These are phyloP conservation scores for Nothoprocta perdicaria DNA, from an alignment of 2,113 vertebrate genomes.

Conservation along the genomic window DNA sequence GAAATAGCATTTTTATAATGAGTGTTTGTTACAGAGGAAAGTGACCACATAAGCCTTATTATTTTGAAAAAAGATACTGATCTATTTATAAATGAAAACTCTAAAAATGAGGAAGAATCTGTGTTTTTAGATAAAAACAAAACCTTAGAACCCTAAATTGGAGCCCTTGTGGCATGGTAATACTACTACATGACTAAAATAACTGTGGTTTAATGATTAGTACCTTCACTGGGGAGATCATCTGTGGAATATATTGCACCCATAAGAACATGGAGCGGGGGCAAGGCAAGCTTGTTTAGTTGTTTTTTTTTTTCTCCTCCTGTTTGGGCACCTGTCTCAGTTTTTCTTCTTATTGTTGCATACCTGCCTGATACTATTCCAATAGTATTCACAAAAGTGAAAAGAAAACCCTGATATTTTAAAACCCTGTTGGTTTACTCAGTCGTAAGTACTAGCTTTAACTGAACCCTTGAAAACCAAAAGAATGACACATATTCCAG, in stretches of 20 bases:
- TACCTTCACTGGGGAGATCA: neutral
- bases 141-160: neutral
- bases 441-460: neutral
- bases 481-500: neutral
- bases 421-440: neutral
- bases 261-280: neutral
- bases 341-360: neutral
- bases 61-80: neutral
- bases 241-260: neutral
- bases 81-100: neutral
- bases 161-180: neutral
- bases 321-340: neutral
- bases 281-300: neutral
- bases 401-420: neutral
- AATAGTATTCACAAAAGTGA: neutral
- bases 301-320: neutral
- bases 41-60: accelerated
- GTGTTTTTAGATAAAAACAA: neutral
- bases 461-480: neutral
- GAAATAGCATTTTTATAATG: neutral
- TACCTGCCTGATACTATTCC: neutral
- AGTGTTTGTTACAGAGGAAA: neutral
- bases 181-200: neutral
- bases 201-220: neutral
- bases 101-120: neutral